Conservation (phyloP, 2,113 vertebrate genomes). For the Rhineura floridana region DNA sequence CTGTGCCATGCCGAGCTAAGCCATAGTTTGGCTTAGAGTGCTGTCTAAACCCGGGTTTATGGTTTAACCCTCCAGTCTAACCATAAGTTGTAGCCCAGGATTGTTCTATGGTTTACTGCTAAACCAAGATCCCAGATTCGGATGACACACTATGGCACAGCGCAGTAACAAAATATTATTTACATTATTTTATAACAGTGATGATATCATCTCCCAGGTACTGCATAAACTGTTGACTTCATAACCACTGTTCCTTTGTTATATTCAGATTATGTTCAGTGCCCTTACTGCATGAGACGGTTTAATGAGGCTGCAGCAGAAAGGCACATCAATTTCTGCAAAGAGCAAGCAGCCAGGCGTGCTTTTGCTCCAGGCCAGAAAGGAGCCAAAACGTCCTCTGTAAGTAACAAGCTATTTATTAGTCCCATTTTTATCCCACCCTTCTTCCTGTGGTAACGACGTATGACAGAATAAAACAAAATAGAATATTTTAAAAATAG, state of each 20-base stretch:
- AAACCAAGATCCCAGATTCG: too few relatives aligned
- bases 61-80: too few relatives aligned
- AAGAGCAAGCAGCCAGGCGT: constrained; percentile 47
- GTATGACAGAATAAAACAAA: background rate
- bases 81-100: too few relatives aligned
- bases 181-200: background rate
- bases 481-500: background rate
- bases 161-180: too few relatives aligned
- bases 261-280: constrained; percentile 62
- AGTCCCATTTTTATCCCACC: background rate
- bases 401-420: constrained; percentile 48
- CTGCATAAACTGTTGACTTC: background rate
- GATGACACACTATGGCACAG: background rate
- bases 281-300: constrained; percentile 60
- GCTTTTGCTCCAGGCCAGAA: constrained; percentile 61
- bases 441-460: background rate
- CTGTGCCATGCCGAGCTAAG: too few relatives aligned
- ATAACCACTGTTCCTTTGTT: constrained; percentile 28
- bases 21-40: too few relatives aligned
- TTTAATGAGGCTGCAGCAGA: constrained; percentile 66
- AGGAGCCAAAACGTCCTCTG: constrained; percentile 35
- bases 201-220: background rate
- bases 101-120: too few relatives aligned
- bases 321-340: constrained; percentile 66
- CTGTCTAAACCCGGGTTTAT: too few relatives aligned